These are phyloP conservation scores for Chouioia cunea DNA, from an alignment of 2,888 invertebrate genomes.

Conservation along the genomic window DNA sequence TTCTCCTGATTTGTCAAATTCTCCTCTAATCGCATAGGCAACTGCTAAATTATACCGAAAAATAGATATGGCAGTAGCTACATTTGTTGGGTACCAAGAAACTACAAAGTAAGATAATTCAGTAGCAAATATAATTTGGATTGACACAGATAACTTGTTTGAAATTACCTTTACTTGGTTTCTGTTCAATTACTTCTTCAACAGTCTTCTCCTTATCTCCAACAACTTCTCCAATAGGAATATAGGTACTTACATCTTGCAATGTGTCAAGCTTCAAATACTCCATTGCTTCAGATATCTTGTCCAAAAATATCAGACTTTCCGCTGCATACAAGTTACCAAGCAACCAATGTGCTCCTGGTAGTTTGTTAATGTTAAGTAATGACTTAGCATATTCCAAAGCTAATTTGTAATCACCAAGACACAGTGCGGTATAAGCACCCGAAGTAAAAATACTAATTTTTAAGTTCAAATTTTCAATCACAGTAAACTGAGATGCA, in stretches of 20 bases:
- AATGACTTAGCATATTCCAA: slow-evolving; percentile 83
- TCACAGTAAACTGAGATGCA: slow-evolving; percentile 54
- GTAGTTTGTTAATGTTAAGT: slow-evolving; percentile 78
- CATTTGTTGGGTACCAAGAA: slow-evolving; percentile 75
- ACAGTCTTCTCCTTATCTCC: slow-evolving; percentile 68
- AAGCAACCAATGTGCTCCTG: slow-evolving; percentile 81
- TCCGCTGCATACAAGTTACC: slow-evolving; percentile 93
- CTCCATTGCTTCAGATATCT: slow-evolving; percentile 85
- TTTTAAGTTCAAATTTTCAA: slow-evolving; percentile 65
- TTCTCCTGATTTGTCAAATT: slow-evolving; percentile 77
- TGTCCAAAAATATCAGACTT: slow-evolving; percentile 84
- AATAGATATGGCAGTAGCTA: slow-evolving; percentile 77
- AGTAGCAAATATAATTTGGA: slow-evolving; percentile 1
- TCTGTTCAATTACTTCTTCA: slow-evolving; percentile 64
- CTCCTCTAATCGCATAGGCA: slow-evolving; percentile 80
- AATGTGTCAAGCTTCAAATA: slow-evolving; percentile 85
- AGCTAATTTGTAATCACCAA: slow-evolving; percentile 86
- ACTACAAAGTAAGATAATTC: slow-evolving; percentile 24
- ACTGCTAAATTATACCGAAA: slow-evolving; percentile 85
- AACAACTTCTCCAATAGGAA: slow-evolving; percentile 58
- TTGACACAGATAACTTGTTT: not conserved
- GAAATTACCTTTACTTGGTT: slow-evolving; percentile 57
- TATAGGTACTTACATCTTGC: slow-evolving; percentile 70
- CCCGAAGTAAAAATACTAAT: slow-evolving; percentile 80
- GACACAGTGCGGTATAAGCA: slow-evolving; percentile 86